Conservation (phyloP, 2,888 invertebrate genomes). For the Eupithecia inturbata region DNA sequence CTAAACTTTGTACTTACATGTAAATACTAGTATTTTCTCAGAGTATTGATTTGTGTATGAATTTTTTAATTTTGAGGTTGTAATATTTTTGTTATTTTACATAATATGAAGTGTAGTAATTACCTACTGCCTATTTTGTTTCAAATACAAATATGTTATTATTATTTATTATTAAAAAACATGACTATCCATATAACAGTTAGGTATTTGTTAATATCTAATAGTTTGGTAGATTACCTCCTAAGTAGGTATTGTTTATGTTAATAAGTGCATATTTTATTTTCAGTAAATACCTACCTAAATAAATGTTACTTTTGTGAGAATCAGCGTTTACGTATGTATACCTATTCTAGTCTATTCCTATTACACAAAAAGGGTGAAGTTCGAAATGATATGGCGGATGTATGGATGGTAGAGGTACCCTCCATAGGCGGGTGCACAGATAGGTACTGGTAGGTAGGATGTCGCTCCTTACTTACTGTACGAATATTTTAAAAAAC, state of each 20-base stretch:
- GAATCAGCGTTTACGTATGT: neutral
- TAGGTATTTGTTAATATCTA: neutral
- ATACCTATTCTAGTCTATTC: neutral
- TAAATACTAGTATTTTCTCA: conserved; percentile 16
- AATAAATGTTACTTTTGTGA: neutral
- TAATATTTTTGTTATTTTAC: conserved; percentile 14
- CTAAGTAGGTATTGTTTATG: neutral
- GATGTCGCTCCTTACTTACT: no score
- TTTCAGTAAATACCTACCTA: neutral
- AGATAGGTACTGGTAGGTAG: no score
- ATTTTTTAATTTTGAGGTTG: conserved; percentile 14
- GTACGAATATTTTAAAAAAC: no score
- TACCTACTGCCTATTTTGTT: neutral
- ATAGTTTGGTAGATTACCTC: neutral
- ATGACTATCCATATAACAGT: neutral
- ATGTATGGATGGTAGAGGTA: no score
- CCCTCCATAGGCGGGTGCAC: no score
- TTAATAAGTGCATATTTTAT: conserved; percentile 5
- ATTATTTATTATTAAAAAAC: neutral
- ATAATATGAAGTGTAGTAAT: conserved; percentile 8
- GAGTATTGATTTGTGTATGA: conserved; percentile 4
- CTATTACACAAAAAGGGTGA: neutral
- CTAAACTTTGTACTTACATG: conserved; percentile 29
- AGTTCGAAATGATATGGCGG: neutral
- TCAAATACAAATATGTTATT: neutral